Base-by-base conservation (phyloP, 2,888 invertebrate genomes). In the Auanema sp. region DNA sequence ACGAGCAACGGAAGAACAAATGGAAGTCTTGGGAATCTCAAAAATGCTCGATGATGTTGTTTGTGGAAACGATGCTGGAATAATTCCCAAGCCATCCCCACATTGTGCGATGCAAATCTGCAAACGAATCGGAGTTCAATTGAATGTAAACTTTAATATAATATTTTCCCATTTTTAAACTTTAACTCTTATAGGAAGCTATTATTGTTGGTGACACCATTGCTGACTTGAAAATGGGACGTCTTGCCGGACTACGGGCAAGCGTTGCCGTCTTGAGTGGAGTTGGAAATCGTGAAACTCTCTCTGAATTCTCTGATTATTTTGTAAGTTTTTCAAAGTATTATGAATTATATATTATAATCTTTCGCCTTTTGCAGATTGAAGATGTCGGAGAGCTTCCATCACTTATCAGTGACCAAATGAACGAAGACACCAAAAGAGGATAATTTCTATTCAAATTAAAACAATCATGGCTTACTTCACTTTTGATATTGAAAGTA, bases 201-300 rank as follows among this genome's bases (percentile, higher is more conserved):
- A 77, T 84, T 5, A 85, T 86, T 85, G 85, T 86, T 11, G 86
- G 86, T 4, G 86, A 86, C 76, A 86, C 86, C 11, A 79, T 84
- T 53, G 85, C 85, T 14, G 86, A 86, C 68, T 80, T 86, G 68
- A 84, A 84, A 50, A 85, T 86, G 85, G 86, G 84, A 5, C 77
- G 81, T 58, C 81, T 84, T 5, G 86, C 86, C 23, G 83, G 75
- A 12, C 79, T 86, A 10, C 84, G 85, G 6, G 84, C 83, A 70
- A 83, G 81, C 56, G 81, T 86, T 23, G 86, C 85, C 1, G 86
- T 86, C 6, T 77, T 86, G 58, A 85, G 85, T 58, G 86, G 86
- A 2, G 77, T 83, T 44, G 83, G 81, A 18, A 76, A 72, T 21
- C 70, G 72, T 18, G 73, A 78, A 53, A 75, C 80, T n/a, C 67